phyloP scores from a whole-genome alignment of 64 coral and sea anemone species.

The Stylophora pistillata region DNA sequence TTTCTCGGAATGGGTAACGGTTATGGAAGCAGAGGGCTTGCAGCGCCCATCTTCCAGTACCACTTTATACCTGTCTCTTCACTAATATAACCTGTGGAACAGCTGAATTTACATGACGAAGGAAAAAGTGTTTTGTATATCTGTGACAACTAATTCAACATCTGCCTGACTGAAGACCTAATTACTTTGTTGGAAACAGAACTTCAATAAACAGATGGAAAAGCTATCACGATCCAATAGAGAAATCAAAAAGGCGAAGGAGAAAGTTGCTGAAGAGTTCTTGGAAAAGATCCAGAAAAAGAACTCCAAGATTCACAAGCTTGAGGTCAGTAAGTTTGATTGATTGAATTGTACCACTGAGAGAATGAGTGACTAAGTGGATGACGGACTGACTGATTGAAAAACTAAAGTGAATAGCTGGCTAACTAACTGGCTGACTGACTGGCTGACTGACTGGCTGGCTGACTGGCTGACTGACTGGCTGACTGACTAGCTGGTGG shows the following conservation, averaged over 20 bases:
- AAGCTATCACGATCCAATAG: not conserved
- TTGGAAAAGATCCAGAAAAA: not conserved
- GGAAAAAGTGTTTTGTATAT: not conserved
- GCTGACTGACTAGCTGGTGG: no score
- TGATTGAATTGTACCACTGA: no score
- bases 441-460: no score
- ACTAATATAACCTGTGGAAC: not conserved
- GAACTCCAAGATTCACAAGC: not conserved
- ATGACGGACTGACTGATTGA: no score
- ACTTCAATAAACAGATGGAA: not conserved
- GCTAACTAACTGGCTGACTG: no score
- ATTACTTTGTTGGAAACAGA: not conserved
- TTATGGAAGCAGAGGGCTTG: not conserved
- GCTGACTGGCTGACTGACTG: no score
- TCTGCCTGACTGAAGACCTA: not conserved
- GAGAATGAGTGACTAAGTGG: no score
- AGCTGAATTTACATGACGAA: not conserved
- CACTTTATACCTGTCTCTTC: not conserved
- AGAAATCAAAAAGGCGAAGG: constrained; percentile 13
- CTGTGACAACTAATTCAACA: no score
- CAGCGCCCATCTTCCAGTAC: not conserved
- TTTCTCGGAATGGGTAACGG: not conserved
- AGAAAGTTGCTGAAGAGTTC: not conserved
- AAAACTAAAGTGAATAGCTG: no score
- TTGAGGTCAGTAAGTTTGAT: no score